These are phyloP conservation scores for Heteractis magnifica DNA, from an alignment of 92 coral and sea anemone species.

Conservation along the genomic window DNA sequence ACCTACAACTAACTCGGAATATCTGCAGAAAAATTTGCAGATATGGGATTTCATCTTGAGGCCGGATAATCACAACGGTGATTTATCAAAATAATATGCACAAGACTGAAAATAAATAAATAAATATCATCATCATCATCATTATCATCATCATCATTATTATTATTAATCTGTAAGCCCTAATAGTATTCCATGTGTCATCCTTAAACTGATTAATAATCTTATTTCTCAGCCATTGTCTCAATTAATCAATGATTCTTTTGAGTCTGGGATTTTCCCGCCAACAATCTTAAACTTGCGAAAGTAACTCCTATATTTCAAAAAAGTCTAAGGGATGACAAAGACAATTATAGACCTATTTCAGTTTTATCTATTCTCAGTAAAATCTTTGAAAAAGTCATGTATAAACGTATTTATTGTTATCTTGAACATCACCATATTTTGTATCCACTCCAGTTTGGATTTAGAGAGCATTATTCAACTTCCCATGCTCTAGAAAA, in stretches of 20 bases:
- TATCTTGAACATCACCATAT: slow-evolving; percentile 36
- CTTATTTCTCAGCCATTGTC: slow-evolving; percentile 23
- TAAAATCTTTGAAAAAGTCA: not conserved
- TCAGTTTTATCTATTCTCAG: too few species aligned
- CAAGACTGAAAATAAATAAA: too few species aligned
- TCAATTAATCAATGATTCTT: slow-evolving; percentile 26
- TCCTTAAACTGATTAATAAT: slow-evolving; percentile 32
- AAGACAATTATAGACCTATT: not conserved
- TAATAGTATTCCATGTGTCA: slow-evolving; percentile 23
- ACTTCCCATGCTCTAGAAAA: slow-evolving; percentile 21
- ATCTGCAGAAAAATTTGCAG: too few species aligned
- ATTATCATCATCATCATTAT: too few species aligned
- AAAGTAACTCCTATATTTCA: slow-evolving; percentile 14
- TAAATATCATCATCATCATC: too few species aligned
- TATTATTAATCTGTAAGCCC: slow-evolving; percentile 36
- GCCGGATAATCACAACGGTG: too few species aligned
- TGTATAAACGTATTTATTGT: slow-evolving; percentile 17
- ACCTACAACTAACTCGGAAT: too few species aligned
- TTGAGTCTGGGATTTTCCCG: slow-evolving; percentile 34
- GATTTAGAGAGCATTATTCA: slow-evolving; percentile 33
- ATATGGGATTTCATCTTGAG: too few species aligned
- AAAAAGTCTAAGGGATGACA: slow-evolving; percentile 23
- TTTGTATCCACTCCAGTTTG: slow-evolving; percentile 33
- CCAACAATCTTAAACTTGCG: too few species aligned
- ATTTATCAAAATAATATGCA: too few species aligned